Evolutionary conservation across 2,888 invertebrate genomes (phyloP).

Genomic region (Hydroisotoma schaefferi): DNA sequence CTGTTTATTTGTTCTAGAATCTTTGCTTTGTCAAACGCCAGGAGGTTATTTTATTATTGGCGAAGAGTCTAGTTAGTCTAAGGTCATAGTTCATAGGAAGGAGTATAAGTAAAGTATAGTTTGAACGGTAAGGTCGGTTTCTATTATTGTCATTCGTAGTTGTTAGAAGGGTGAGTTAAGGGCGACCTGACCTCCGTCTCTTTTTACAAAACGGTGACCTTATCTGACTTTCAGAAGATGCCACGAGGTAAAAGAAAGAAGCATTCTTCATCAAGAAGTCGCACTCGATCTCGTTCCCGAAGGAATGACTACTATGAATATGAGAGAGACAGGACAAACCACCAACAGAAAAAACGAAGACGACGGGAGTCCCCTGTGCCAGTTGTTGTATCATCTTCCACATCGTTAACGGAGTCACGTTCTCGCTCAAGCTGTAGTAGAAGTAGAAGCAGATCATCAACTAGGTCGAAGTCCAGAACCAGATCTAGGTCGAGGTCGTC

Average conservation of each 20-base stretch:
- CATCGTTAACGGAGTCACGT: constrained; percentile 1
- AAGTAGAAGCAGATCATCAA: background rate
- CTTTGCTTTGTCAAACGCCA: no score
- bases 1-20: no score
- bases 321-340: background rate
- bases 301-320: background rate
- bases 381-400: background rate
- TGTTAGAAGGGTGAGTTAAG: no score
- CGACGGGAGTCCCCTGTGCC: constrained; percentile 23
- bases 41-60: no score
- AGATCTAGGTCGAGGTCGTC: constrained; percentile 1
- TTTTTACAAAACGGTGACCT: no score
- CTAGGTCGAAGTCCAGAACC: constrained; percentile 4
- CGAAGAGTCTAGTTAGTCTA: no score
- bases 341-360: constrained; percentile 30
- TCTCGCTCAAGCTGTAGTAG: no score
- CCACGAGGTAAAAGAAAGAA: constrained; percentile 45
- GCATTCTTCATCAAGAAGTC: constrained; percentile 34
- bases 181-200: no score
- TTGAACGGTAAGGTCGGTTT: no score
- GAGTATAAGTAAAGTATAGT: no score
- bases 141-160: no score
- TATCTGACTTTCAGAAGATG: constrained; percentile 36
- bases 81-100: no score
- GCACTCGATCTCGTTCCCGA: constrained; percentile 29